These are phyloP conservation scores for Microhierax caerulescens DNA, from an alignment of 2,797 vertebrate species.

Conservation along the genomic window DNA sequence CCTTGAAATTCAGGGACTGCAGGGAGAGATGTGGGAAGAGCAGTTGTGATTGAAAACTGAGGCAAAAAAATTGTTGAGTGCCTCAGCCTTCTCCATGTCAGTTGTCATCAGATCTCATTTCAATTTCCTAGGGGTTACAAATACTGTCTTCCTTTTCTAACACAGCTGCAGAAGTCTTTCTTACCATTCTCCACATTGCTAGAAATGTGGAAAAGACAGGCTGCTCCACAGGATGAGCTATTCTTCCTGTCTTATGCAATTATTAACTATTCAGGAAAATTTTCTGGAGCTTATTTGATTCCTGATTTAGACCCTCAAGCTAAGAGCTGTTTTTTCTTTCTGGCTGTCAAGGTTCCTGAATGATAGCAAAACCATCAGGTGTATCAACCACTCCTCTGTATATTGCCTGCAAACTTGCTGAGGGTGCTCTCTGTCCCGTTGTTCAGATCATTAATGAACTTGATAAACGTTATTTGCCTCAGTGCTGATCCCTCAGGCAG, in stretches of 20 bases:
- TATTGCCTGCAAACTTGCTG: background rate
- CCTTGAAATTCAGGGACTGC: background rate
- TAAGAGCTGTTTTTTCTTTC: background rate
- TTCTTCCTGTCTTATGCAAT: background rate
- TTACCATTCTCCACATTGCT: background rate
- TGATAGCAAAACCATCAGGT: background rate
- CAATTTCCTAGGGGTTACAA: background rate
- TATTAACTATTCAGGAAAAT: background rate
- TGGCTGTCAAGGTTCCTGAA: background rate
- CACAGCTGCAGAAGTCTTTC: accelerated
- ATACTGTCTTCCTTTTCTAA: background rate
- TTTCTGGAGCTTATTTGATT: background rate
- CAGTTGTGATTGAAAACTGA: background rate
- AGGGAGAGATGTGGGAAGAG: background rate
- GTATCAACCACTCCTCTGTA: background rate
- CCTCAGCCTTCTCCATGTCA: too few relatives aligned
- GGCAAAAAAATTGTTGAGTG: background rate
- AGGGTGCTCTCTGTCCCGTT: background rate
- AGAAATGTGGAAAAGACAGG: background rate
- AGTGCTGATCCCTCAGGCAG: background rate
- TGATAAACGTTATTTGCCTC: background rate
- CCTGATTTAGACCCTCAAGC: background rate
- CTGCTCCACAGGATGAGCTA: background rate
- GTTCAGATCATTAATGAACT: background rate
- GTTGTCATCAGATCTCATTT: background rate